A percentile compares a stretch with the other conserved stretches of the same genome.
phyloP scores from a whole-genome alignment of 2,888 invertebrate genomes.

The Nebria salina region DNA sequence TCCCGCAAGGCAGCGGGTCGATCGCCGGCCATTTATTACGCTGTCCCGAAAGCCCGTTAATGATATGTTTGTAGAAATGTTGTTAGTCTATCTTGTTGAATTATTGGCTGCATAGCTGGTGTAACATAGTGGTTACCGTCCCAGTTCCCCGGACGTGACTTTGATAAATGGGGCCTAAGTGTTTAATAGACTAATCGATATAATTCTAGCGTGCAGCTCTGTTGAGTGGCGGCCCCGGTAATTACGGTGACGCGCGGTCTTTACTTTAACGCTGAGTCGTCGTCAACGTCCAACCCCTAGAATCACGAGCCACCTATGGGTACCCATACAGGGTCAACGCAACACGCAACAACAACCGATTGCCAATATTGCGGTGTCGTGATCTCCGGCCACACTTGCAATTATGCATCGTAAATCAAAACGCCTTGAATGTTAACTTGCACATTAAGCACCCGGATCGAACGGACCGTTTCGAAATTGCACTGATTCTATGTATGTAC shows the following conservation, averaged over 20 bases:
- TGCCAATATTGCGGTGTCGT: slow-evolving; percentile 47
- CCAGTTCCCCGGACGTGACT: slow-evolving; percentile 55
- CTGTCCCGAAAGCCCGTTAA: slow-evolving; percentile 19
- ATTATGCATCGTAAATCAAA: slow-evolving; percentile 59
- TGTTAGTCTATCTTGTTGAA: not conserved
- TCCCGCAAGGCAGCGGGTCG: slow-evolving; percentile 20
- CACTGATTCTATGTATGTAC: not conserved
- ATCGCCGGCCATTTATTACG: slow-evolving; percentile 31
- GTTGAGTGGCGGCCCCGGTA: slow-evolving; percentile 61
- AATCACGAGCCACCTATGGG: slow-evolving; percentile 31
- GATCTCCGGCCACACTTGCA: slow-evolving; percentile 60
- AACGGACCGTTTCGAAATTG: not conserved
- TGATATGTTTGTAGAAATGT: slow-evolving; percentile 38
- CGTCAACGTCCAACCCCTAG: slow-evolving; percentile 51
- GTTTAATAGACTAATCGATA: slow-evolving; percentile 66
- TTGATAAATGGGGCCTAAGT: slow-evolving; percentile 64
- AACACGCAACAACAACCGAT: slow-evolving; percentile 26
- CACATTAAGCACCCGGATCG: slow-evolving; percentile 14
- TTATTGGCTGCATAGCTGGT: slow-evolving; percentile 42
- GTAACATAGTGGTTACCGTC: slow-evolving; percentile 52
- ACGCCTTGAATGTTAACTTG: slow-evolving; percentile 54
- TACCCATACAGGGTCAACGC: not conserved
- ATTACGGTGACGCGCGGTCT: slow-evolving; percentile 56
- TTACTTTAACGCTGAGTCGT: not conserved
- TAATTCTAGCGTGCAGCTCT: slow-evolving; percentile 59